Evolutionary conservation across 2,888 invertebrate genomes (phyloP).

Genomic region (Laothoe populi): DNA sequence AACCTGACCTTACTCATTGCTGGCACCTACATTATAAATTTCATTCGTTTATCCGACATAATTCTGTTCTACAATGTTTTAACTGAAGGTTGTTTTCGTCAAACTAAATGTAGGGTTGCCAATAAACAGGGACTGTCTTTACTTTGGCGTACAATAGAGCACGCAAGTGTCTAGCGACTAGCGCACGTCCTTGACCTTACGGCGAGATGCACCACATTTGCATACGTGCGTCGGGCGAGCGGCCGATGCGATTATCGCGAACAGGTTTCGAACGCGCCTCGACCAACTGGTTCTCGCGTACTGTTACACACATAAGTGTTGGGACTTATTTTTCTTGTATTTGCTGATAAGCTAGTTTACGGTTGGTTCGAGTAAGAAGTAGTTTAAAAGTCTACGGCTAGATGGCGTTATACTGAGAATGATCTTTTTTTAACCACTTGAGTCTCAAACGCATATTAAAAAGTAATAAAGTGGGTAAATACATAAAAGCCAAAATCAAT

Average conservation of each 20-base stretch:
- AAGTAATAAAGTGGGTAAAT: too few species aligned
- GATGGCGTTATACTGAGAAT: background rate
- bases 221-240: conserved; percentile 62
- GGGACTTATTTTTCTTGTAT: background rate
- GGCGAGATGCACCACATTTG: conserved; percentile 73
- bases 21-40: too few species aligned
- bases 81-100: too few species aligned
- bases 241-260: conserved; percentile 53
- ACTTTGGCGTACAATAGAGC: conserved; percentile 46
- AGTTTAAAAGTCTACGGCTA: background rate
- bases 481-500: too few species aligned
- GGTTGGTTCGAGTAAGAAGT: background rate
- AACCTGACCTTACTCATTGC: too few species aligned
- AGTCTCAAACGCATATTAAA: too few species aligned
- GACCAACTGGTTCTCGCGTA: conserved; percentile 60
- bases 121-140: too few species aligned
- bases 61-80: too few species aligned
- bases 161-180: conserved; percentile 51
- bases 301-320: conserved; percentile 24
- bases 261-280: conserved; percentile 35
- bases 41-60: too few species aligned
- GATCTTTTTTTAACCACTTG: background rate
- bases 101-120: too few species aligned
- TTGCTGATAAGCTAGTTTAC: background rate
- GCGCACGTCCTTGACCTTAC: conserved; percentile 77